A percentile compares a stretch with the other conserved stretches of the same genome.
phyloP scores from a whole-genome alignment of 2,888 invertebrate species.

The Mythimna ferrago region DNA sequence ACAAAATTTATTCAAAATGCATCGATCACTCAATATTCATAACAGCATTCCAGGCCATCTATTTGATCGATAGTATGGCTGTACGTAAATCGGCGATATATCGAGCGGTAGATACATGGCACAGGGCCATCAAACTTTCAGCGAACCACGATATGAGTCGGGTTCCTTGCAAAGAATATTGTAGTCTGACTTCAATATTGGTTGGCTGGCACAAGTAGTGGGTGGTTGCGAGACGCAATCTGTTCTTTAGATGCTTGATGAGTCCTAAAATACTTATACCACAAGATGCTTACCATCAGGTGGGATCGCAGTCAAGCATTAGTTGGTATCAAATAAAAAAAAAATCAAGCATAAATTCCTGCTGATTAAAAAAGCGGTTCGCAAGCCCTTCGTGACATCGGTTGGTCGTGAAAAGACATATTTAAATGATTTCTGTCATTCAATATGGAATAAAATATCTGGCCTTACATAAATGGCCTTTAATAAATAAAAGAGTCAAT shows the following conservation, averaged over 20 bases:
- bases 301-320: too few relatives aligned
- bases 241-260: background rate
- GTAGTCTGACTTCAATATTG: conserved; percentile 53
- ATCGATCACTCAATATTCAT: conserved; percentile 6
- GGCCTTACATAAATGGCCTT: too few relatives aligned
- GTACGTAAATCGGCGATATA: conserved; percentile 41
- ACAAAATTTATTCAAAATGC: background rate
- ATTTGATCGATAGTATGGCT: conserved; percentile 29
- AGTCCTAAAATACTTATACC: too few relatives aligned
- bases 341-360: too few relatives aligned
- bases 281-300: too few relatives aligned
- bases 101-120: conserved; percentile 54
- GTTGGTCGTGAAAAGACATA: too few relatives aligned
- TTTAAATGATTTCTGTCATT: too few relatives aligned
- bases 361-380: too few relatives aligned
- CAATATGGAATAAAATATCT: too few relatives aligned
- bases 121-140: conserved; percentile 67
- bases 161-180: conserved; percentile 52
- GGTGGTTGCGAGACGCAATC: background rate
- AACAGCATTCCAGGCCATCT: conserved; percentile 4
- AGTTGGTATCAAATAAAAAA: too few relatives aligned
- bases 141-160: conserved; percentile 33
- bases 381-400: too few relatives aligned
- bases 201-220: conserved; percentile 25
- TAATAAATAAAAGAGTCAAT: too few relatives aligned